Conservation (phyloP, 1,140 invertebrate species). For the Drosophila malerkotliana region DNA sequence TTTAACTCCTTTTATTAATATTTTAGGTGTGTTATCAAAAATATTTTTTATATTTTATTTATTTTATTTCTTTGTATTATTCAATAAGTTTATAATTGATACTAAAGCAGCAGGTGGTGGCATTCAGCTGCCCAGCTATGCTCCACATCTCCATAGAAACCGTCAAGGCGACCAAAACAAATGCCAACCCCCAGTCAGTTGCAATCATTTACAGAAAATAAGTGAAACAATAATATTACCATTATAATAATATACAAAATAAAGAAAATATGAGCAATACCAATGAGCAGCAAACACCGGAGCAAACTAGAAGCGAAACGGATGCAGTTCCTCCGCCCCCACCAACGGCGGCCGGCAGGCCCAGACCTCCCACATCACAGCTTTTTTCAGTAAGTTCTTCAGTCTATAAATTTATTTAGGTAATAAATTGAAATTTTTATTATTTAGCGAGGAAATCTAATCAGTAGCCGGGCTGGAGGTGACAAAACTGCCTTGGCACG, state of each 20-base stretch:
- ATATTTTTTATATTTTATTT: too few relatives aligned
- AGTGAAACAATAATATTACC: not conserved
- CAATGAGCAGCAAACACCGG: not conserved
- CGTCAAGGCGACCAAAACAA: not conserved
- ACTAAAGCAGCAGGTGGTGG: not conserved
- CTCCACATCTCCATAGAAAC: not conserved
- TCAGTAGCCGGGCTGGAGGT: constrained; percentile 66
- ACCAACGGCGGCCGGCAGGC: constrained; percentile 72
- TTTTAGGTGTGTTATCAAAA: too few relatives aligned
- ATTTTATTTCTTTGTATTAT: too few relatives aligned
- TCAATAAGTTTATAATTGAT: too few relatives aligned
- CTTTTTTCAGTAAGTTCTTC: constrained; percentile 66
- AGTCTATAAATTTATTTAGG: too few relatives aligned
- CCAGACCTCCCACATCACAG: constrained; percentile 74
- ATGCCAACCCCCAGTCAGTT: not conserved
- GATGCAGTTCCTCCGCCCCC: constrained; percentile 58
- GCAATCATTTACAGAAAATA: not conserved
- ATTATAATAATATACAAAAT: not conserved
- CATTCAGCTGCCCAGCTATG: not conserved
- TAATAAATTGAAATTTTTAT: not conserved
- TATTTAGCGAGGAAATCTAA: constrained; percentile 68
- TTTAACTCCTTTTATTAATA: too few relatives aligned
- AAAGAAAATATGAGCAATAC: constrained; percentile 37
- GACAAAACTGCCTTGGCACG: constrained; percentile 85
- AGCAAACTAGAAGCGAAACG: constrained; percentile 1